Conservation (phyloP, 2,888 invertebrate genomes). For the Eucriotettix oculatus region DNA sequence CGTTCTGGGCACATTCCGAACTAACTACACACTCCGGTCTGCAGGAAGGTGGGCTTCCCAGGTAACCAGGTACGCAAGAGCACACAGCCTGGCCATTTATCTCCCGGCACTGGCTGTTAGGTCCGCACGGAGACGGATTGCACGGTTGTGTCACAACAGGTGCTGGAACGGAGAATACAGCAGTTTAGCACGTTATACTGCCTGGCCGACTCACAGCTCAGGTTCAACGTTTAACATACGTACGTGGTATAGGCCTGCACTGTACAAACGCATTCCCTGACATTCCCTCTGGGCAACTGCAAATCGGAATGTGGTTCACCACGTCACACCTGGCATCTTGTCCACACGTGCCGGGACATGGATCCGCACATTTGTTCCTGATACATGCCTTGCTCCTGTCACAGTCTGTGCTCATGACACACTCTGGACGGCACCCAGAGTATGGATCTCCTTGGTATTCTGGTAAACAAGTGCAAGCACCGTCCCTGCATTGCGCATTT, state of each 20-base stretch:
- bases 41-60: constrained; percentile 33
- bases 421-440: constrained; percentile 51
- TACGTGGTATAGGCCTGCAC: constrained; percentile 31
- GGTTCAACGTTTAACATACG: not conserved
- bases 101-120: constrained; percentile 31
- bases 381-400: constrained; percentile 44
- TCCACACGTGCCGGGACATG: constrained; percentile 55
- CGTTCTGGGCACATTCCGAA: constrained; percentile 31
- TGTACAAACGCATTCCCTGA: constrained; percentile 51
- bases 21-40: constrained; percentile 33
- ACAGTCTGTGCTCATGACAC: constrained; percentile 50
- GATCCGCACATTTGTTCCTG: constrained; percentile 49
- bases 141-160: constrained; percentile 42
- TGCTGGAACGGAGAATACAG: constrained; percentile 17
- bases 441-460: constrained; percentile 59
- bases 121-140: constrained; percentile 34
- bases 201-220: no score
- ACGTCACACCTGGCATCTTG: constrained; percentile 51
- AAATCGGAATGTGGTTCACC: constrained; percentile 53
- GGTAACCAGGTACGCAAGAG: constrained; percentile 29
- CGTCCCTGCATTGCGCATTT: constrained; percentile 26
- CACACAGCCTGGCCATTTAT: constrained; percentile 31
- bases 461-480: constrained; percentile 50
- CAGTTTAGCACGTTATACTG: no score
- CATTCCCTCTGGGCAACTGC: constrained; percentile 39